Conservation (phyloP, 2,113 vertebrate genomes). For the Gallinago undulata region DNA sequence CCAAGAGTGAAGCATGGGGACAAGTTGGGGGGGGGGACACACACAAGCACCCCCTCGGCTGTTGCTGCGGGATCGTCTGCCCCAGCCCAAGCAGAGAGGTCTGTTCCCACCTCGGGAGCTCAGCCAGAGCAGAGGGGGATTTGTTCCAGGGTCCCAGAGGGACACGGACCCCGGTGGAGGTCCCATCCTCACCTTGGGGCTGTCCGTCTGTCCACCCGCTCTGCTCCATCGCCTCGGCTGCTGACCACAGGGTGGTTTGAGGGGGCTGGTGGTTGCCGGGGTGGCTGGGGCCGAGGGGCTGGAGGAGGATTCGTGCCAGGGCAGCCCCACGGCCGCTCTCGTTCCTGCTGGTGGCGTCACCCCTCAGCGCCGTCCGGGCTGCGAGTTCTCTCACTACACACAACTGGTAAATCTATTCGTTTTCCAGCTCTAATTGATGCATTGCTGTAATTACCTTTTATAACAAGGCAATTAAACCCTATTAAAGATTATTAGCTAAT, state of each 20-base stretch:
- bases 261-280: not conserved
- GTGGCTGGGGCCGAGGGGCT: not conserved
- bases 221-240: not conserved
- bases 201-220: not conserved
- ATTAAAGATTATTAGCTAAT: conserved; percentile 65
- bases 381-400: not conserved
- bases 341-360: not conserved
- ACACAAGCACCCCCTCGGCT: accelerated
- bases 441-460: conserved; percentile 58
- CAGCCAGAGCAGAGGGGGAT: not conserved
- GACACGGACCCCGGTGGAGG: accelerated
- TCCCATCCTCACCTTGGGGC: not conserved
- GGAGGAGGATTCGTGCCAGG: not conserved
- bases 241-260: not conserved
- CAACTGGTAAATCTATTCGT: conserved; percentile 51
- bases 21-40: no score
- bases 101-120: not conserved
- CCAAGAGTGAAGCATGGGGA: accelerated
- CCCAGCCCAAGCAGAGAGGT: not conserved
- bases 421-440: conserved; percentile 62
- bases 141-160: not conserved
- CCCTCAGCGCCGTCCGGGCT: not conserved
- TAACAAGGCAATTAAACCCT: conserved; percentile 61
- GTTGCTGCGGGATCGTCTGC: not conserved
- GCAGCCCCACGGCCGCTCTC: accelerated